Evolutionary conservation across 2,888 invertebrate genomes (phyloP).

Genomic region (Chymomyza fuscimana): DNA sequence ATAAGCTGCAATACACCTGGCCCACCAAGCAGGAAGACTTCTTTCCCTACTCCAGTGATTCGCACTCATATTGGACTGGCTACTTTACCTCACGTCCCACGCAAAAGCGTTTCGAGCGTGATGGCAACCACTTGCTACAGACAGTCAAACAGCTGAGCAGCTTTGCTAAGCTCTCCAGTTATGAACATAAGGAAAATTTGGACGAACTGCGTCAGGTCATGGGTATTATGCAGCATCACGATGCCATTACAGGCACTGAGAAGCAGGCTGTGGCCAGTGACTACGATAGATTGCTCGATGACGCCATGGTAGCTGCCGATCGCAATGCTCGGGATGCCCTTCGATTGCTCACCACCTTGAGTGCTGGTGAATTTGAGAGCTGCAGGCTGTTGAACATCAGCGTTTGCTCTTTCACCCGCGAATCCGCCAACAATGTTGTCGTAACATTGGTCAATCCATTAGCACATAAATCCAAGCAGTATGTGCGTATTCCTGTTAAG

Average conservation of each 20-base stretch:
- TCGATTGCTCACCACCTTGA: constrained; percentile 64
- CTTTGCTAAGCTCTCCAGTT: constrained; percentile 80
- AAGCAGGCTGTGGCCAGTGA: constrained; percentile 93
- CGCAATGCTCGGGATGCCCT: constrained; percentile 65
- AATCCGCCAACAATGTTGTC: constrained; percentile 78
- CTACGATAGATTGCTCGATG: constrained; percentile 88
- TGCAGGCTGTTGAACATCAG: constrained; percentile 80
- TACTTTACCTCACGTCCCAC: constrained; percentile 92
- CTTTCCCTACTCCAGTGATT: constrained; percentile 93
- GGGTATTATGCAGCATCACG: constrained; percentile 93
- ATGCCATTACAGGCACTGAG: constrained; percentile 91
- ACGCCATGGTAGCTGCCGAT: constrained; percentile 84
- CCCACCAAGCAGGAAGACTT: constrained; percentile 91
- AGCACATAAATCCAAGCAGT: constrained; percentile 82
- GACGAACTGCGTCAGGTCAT: constrained; percentile 82
- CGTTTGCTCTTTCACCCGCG: constrained; percentile 85
- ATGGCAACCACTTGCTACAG: constrained; percentile 88
- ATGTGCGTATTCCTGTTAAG: constrained; percentile 84
- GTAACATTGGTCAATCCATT: constrained; percentile 91
- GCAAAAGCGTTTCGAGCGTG: constrained; percentile 87
- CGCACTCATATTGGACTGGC: constrained; percentile 95
- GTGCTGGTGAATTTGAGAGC: constrained; percentile 71
- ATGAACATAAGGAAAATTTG: constrained; percentile 46
- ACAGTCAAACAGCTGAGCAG: constrained; percentile 87
- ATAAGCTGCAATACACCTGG: constrained; percentile 81